Percentiles rank a stretch among this genome's conserved stretches.
Conservation (phyloP, 2,888 invertebrate species). For the Aradus depressus region DNA sequence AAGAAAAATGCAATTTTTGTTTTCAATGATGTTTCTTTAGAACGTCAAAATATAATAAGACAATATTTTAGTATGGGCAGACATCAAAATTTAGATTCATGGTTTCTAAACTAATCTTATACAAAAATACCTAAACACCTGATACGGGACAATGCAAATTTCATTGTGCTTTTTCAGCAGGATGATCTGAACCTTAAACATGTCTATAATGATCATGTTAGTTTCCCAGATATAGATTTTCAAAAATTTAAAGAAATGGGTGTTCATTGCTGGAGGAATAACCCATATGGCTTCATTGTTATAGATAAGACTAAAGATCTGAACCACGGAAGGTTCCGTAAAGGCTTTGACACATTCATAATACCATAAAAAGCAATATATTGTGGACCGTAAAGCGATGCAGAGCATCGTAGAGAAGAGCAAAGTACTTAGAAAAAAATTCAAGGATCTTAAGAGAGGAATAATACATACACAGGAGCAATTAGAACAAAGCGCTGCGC, state of each 20-base stretch:
- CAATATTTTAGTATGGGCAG: slow-evolving; percentile 1
- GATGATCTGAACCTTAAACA: slow-evolving; percentile 1
- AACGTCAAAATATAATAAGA: not conserved
- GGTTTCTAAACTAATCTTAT: not conserved
- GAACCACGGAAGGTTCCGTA: not conserved
- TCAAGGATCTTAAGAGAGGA: no score
- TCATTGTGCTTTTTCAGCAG: not conserved
- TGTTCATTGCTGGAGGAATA: not conserved
- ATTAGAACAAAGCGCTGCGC: no score
- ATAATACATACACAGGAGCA: no score
- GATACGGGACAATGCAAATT: slow-evolving; percentile 2
- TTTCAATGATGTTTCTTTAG: slow-evolving; percentile 3
- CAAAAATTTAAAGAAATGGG: slow-evolving; percentile 1
- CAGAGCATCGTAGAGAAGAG: no score
- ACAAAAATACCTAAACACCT: not conserved
- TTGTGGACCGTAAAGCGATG: no score
- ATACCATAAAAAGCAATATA: not conserved
- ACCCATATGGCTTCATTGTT: slow-evolving; percentile 2
- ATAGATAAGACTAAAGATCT: not conserved
- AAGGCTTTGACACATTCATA: slow-evolving; percentile 2
- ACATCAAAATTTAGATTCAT: not conserved
- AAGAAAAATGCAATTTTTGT: not conserved
- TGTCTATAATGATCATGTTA: slow-evolving; percentile 7
- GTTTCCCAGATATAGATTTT: not conserved
- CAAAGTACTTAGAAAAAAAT: no score